Evolutionary conservation across 64 coral and sea anemone genomes (phyloP), one percentile per base, ranked within the genome.

Genomic region (Porites australiensis): DNA sequence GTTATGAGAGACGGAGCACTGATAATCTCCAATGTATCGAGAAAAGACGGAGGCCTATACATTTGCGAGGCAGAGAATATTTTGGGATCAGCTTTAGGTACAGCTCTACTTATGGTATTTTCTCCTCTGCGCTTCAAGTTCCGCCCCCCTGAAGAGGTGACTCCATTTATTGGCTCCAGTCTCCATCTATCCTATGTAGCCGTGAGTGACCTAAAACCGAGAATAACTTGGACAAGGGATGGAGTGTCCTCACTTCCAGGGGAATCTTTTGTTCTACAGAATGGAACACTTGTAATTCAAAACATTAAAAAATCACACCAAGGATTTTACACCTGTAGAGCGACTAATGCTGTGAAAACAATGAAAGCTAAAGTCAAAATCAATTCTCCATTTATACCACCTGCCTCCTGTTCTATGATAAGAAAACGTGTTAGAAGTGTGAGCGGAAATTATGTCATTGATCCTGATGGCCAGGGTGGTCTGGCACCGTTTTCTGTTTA

Each of bases 371-470:
- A 50, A 50, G 73, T 76, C 45, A 76, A 76, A 76, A 11, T 76
- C 16, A 76, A 51, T 76, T 53, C 73, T 76, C 46, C 14, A 19
- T 13, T 15, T 18, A 1, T 1, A 3, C 9, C 73, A 1, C 9
- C 73, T 47, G 3, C 14, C 6, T 76, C 73, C 46, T 76, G 73
- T 76, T 76, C 46, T 51, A 46, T n/a, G 46, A 76, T 76, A 19
- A 76, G 46, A 19, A 50, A 76, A 18, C 51, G 15, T 6, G 73
- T n/a, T 12, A 73, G 43, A 14, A 76, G 73, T 18, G 13, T 7
- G 51, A 77, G 72, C 10, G 88, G 88, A 57, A 80, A 77, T 23
- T 90, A 90, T 9, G 21, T 11, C 14, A 80, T 90, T 44, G 88
- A 90, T 50, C 88, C 88, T 50, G 88, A 90, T 77, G 60, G 88